Base-by-base conservation (phyloP, 2,888 invertebrate species). In the Dinocampus coccinellae region DNA sequence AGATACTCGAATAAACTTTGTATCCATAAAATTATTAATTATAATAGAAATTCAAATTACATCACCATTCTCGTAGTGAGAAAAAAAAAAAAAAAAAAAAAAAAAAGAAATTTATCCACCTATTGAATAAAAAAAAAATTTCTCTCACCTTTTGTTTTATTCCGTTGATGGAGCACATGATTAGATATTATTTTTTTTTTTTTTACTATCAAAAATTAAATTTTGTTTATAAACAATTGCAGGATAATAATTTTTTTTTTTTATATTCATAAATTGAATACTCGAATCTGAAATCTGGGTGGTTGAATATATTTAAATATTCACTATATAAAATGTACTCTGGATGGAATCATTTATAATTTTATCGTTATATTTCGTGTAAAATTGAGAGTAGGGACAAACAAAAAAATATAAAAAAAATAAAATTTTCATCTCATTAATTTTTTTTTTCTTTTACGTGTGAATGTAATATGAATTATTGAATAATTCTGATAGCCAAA, bases 291-390 rank as follows among this genome's bases (percentile, higher is more conserved):
- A 16, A 47, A 47, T 16, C 7, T 47, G 47, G n/a, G 47, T 47
- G 47, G 16, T 47, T n/a, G 6, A 47, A 16, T 47, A 47, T n/a
- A n/a, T 36, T 36, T 16, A 16, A 3, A n/a, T n/a, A 2, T n/a
- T 39, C n/a, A n/a, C 1, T 47, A 20, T n/a, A n/a, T n/a, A n/a
- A n/a, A 16, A 16, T 47, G 55, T 16, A 16, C 34, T 10, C 6
- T 52, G 52, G 11, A 52, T 52, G 6, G 36, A 65, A 39, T 34
- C 65, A 65, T 65, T 39, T 24, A 7, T 9, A 47, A 47, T 2
- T 47, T 47, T 47, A 57, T 66, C 57, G 55, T 66, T 57, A n/a
- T 66, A 57, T 66, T 26, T 7, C 57, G 57, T n/a, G 39, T 26
- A 1, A 55, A 16, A 1, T 9, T 10, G n/a, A 26, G 22, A 36